Evolutionary conservation across 2,797 vertebrate species (phyloP).

Genomic region (Gorsachius magnificus): DNA sequence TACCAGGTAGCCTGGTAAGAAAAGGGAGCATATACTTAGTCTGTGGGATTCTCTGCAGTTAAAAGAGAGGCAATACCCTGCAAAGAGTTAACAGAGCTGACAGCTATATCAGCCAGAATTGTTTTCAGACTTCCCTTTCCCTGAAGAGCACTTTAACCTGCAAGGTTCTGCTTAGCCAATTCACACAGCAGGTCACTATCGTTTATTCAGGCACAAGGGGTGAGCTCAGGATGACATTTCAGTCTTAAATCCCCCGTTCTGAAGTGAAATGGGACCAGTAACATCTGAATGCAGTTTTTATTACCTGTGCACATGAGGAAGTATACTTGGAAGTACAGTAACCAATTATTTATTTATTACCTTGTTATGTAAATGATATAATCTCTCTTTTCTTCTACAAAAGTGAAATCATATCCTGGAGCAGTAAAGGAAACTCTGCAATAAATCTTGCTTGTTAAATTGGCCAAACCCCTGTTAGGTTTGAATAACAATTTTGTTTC

Average conservation of each 20-base stretch:
- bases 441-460: slow-evolving; percentile 71
- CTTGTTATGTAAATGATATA: slow-evolving; percentile 60
- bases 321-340: not conserved
- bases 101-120: slow-evolving; percentile 51
- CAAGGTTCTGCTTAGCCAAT: slow-evolving; percentile 48
- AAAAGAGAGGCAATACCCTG: not conserved
- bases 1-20: not conserved
- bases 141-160: slow-evolving; percentile 50
- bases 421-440: slow-evolving; percentile 53
- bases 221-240: slow-evolving; percentile 39
- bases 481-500: slow-evolving; percentile 70
- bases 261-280: slow-evolving; percentile 20
- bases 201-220: slow-evolving; percentile 26
- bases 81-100: slow-evolving; percentile 54
- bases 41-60: not conserved
- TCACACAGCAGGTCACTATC: slow-evolving; percentile 47
- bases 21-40: not conserved
- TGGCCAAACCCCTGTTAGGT: slow-evolving; percentile 57
- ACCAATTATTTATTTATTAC: slow-evolving; percentile 56
- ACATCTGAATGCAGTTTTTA: slow-evolving; percentile 47
- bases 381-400: slow-evolving; percentile 60
- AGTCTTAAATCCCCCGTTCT: slow-evolving; percentile 17
- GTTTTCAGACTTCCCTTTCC: slow-evolving; percentile 38
- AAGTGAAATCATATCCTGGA: slow-evolving; percentile 71
- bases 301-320: slow-evolving; percentile 11